Evolutionary conservation across 30 jellyfish, hydroid and myxozoan species (phyloP).

Genomic region (Mastigias papua): DNA sequence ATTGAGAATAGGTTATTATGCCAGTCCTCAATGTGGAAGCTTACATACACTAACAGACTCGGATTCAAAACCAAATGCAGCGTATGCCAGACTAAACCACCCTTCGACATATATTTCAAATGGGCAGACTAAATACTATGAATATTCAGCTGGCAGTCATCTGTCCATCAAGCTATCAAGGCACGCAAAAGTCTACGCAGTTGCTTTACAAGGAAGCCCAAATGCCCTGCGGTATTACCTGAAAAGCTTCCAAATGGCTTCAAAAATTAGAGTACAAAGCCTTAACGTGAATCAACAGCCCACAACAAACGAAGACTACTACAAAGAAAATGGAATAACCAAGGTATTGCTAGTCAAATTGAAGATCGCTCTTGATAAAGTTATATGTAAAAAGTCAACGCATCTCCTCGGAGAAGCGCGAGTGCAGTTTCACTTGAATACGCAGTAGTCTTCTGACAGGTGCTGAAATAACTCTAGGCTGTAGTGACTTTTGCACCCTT

Average conservation of each 20-base stretch:
- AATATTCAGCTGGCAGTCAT: conserved; percentile 42
- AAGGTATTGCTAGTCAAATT: background rate
- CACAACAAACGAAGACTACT: background rate
- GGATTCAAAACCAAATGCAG: conserved; percentile 46
- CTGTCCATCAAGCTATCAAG: conserved; percentile 31
- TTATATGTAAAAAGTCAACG: no score
- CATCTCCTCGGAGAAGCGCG: no score
- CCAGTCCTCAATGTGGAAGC: conserved; percentile 49
- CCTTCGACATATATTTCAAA: conserved; percentile 37
- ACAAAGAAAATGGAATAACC: conserved; percentile 31
- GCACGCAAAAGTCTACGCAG: conserved; percentile 30
- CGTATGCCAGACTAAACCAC: conserved; percentile 44
- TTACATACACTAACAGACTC: conserved; percentile 43
- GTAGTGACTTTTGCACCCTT: no score
- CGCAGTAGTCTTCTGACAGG: no score
- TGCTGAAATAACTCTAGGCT: no score
- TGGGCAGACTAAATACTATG: conserved; percentile 41
- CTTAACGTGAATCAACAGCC: conserved; percentile 12
- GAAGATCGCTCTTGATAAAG: background rate
- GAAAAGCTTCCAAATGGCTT: conserved; percentile 28
- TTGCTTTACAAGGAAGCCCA: conserved; percentile 66
- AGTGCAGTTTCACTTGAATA: no score
- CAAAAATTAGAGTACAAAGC: background rate
- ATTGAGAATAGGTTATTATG: conserved; percentile 56
- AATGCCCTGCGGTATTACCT: conserved; percentile 26